A percentile compares a stretch with the other conserved stretches of the same genome.
These are phyloP conservation scores for Carassius auratus DNA, from an alignment of 2,113 vertebrate species.

Conservation along the genomic window DNA sequence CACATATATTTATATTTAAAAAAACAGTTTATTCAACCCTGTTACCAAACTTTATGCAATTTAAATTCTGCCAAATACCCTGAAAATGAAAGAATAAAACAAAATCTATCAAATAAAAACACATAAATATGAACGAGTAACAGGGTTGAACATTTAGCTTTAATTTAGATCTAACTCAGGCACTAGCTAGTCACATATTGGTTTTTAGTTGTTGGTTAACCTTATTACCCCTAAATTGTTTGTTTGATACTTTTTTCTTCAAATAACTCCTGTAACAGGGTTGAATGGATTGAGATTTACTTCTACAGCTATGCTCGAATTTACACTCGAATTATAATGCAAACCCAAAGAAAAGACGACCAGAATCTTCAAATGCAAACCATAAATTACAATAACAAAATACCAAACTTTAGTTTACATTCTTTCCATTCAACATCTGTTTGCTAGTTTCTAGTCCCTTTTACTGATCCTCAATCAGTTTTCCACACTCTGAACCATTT, in stretches of 20 bases:
- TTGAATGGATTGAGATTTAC: neutral
- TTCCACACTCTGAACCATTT: neutral
- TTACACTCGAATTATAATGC: neutral
- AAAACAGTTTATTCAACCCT: too few relatives aligned
- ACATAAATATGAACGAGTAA: too few relatives aligned
- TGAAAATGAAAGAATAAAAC: too few relatives aligned
- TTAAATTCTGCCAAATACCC: too few relatives aligned
- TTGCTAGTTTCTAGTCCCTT: neutral
- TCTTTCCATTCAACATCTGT: neutral
- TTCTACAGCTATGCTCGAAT: neutral
- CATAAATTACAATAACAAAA: neutral
- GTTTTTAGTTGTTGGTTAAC: neutral
- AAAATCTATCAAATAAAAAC: too few relatives aligned
- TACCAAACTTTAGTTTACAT: neutral
- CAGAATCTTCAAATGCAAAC: neutral
- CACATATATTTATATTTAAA: too few relatives aligned
- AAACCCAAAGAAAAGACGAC: neutral
- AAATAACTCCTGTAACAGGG: neutral
- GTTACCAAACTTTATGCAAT: too few relatives aligned
- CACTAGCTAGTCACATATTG: neutral
- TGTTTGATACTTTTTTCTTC: neutral
- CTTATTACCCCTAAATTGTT: neutral
- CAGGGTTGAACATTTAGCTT: too few relatives aligned
- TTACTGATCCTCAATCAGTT: neutral
- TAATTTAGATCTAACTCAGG: neutral